phyloP scores from a whole-genome alignment of 2,113 vertebrate genomes.

The Brachypodius melanocephalos region DNA sequence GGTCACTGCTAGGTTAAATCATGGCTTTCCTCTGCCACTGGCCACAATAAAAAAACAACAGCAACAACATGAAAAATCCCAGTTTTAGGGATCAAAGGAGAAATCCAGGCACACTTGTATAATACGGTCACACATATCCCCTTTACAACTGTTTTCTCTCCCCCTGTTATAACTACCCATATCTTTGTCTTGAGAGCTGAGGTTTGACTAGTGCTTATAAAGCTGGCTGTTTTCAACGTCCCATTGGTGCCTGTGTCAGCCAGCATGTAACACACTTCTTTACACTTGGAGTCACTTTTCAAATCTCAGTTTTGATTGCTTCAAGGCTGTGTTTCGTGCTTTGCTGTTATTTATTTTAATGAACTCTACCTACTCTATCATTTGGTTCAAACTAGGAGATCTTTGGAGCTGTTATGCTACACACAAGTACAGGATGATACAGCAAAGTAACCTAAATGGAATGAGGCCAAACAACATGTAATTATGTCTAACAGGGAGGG shows the following conservation, averaged over 20 bases:
- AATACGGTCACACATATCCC: background rate
- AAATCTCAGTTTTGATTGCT: constrained; percentile 43
- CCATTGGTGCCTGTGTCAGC: background rate
- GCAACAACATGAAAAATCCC: background rate
- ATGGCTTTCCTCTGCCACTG: background rate
- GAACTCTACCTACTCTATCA: constrained; percentile 38
- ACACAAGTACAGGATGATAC: constrained; percentile 17
- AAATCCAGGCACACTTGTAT: background rate
- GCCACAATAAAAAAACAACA: background rate
- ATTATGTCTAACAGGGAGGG: constrained; percentile 37
- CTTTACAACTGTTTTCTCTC: background rate
- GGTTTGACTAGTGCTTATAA: background rate
- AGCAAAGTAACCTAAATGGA: constrained; percentile 48
- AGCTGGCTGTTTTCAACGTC: background rate
- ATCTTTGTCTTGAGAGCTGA: constrained; percentile 1
- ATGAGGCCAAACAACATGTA: constrained; percentile 47
- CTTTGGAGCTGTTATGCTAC: background rate
- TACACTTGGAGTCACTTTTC: background rate
- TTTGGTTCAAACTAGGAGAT: constrained; percentile 7
- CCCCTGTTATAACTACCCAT: background rate
- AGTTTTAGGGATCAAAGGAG: background rate
- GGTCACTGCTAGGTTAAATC: background rate
- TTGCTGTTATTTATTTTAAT: constrained; percentile 52
- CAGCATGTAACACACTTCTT: background rate
- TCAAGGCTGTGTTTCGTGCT: background rate